These are phyloP conservation scores for Epinotia nisella DNA, from an alignment of 2,888 invertebrate species.

Conservation along the genomic window DNA sequence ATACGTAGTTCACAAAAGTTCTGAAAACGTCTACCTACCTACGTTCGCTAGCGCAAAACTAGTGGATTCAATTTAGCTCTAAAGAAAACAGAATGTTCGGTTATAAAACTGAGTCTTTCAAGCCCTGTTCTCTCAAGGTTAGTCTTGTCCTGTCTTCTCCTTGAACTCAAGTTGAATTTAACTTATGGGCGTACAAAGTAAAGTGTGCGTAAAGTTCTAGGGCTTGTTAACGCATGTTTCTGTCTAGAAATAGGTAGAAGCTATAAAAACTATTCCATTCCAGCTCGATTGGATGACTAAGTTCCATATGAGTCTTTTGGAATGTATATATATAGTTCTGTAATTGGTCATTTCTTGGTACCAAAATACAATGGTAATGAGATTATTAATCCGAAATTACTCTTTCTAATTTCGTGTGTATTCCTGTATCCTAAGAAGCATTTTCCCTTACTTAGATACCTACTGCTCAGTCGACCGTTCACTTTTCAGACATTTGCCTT, in stretches of 20 bases:
- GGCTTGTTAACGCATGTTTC: slow-evolving; percentile 21
- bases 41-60: slow-evolving; percentile 9
- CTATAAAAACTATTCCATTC: background rate
- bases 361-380: background rate
- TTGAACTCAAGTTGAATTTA: slow-evolving; percentile 23
- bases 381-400: background rate
- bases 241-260: slow-evolving; percentile 14
- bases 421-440: background rate
- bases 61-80: slow-evolving; percentile 21
- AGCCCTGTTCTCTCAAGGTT: slow-evolving; percentile 6
- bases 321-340: slow-evolving; percentile 8
- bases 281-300: slow-evolving; percentile 1
- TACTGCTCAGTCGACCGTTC: no score
- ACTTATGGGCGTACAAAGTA: slow-evolving; percentile 17
- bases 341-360: background rate
- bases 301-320: slow-evolving; percentile 10
- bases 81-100: slow-evolving; percentile 3
- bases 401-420: background rate
- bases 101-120: slow-evolving; percentile 15
- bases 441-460: background rate
- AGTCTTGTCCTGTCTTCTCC: no score
- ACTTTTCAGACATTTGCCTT: background rate
- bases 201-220: slow-evolving; percentile 31
- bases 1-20: slow-evolving; percentile 2
- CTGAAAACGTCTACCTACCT: background rate